Evolutionary conservation across 1,140 invertebrate species (phyloP), one percentile per base, ranked within the genome.

Genomic region (honey bee (Apis mellifera)): DNA sequence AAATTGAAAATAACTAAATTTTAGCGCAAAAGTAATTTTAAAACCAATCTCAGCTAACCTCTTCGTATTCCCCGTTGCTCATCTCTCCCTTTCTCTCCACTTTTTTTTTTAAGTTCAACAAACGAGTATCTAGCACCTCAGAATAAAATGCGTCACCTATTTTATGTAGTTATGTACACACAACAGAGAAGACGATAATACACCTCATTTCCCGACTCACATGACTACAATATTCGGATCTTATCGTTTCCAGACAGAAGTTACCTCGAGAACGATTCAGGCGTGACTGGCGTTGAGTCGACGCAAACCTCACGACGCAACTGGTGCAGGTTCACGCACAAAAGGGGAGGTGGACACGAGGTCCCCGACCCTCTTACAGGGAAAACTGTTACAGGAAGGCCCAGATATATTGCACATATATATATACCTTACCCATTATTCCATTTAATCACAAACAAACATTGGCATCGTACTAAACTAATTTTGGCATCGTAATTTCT

Each of bases 281-380:
- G 21, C 73, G 68, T 81, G 15, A 86, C 86, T 87, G 73, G 42
- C 48, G 76, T 15, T 52, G 65, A 26, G 59, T 60, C 55, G 32
- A 48, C 50, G 23, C 57, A 32, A 65, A 54, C 52, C 50, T 79
- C 69, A 15, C 70, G 64, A 79, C 77, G 85, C 77, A 87, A 87
- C 85, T 86, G 85, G 73, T 76, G 77, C 76, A 80, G 42, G 77
- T 84, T 72, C 57, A 80, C 82, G 82, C 79, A 74, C 64, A 54
- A 55, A 26, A 50, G 42, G 75, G 64, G 79, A 74, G 75, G 84
- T 83, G 75, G 74, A 68, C 52, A 64, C 54, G 71, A 70, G 85
- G 52, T 84, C 62, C 52, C 55, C 86, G 81, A 84, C 68, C 72
- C 75, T 54, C 76, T 84, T 80, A 81, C 48, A n/a, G 32, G n/a